Percentiles rank a stretch among this genome's conserved stretches.
phyloP scores from a whole-genome alignment of 2,888 invertebrate genomes.

The Euplagia quadripunctaria region DNA sequence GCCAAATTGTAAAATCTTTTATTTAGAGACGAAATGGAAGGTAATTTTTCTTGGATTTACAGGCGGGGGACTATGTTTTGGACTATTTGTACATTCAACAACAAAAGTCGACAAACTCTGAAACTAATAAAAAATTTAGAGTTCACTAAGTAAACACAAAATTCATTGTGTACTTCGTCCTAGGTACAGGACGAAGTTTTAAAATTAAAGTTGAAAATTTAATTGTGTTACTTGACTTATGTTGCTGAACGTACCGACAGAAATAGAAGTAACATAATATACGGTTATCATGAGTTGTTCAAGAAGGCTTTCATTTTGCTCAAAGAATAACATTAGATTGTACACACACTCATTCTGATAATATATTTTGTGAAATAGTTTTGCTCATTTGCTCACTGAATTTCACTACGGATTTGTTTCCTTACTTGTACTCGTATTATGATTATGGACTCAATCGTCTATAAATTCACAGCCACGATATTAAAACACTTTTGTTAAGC shows the following conservation, averaged over 20 bases:
- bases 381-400: too few relatives aligned
- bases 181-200: not conserved
- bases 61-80: not conserved
- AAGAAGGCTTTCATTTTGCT: not conserved
- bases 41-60: not conserved
- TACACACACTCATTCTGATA: too few relatives aligned
- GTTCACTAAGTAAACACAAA: not conserved
- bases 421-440: not conserved
- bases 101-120: not conserved
- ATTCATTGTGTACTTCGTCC: not conserved
- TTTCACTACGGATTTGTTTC: too few relatives aligned
- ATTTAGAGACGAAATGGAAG: not conserved
- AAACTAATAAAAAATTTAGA: not conserved
- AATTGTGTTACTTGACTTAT: not conserved
- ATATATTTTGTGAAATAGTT: too few relatives aligned
- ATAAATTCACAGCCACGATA: not conserved
- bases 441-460: not conserved
- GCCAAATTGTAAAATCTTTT: not conserved
- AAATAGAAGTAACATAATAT: not conserved
- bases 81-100: not conserved
- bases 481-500: not conserved
- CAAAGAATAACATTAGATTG: not conserved
- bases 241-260: not conserved
- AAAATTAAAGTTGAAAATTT: not conserved
- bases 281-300: not conserved